Evolutionary conservation across 2,888 invertebrate genomes (phyloP).

Genomic region (Iselma pallidipennis): DNA sequence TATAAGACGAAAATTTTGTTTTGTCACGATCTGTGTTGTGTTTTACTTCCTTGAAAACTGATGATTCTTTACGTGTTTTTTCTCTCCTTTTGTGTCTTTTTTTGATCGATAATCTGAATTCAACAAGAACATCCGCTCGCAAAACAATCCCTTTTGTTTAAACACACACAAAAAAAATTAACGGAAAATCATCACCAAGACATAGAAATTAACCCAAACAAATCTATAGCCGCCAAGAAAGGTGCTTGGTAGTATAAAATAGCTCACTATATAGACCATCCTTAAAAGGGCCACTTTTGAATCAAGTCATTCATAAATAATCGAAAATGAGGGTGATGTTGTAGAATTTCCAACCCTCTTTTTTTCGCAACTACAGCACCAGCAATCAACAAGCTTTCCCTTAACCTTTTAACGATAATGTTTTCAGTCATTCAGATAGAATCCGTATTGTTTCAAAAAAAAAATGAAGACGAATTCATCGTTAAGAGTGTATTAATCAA

Average conservation of each 20-base stretch:
- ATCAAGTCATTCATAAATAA: background rate
- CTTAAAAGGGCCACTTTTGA: background rate
- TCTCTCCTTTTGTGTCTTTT: background rate
- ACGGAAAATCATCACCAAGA: too few species aligned
- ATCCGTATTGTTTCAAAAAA: background rate
- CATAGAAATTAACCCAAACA: too few species aligned
- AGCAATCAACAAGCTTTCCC: too few species aligned
- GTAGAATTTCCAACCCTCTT: too few species aligned
- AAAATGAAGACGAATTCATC: background rate
- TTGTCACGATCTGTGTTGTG: background rate
- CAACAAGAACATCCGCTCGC: background rate
- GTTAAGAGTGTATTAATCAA: background rate
- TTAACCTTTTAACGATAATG: background rate
- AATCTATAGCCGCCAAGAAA: too few species aligned
- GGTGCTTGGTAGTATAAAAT: too few species aligned
- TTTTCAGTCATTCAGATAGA: background rate
- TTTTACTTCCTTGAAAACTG: background rate
- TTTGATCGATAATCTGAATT: background rate
- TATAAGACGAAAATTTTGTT: background rate
- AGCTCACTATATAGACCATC: too few species aligned
- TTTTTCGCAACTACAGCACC: too few species aligned
- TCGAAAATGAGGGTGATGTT: background rate
- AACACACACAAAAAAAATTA: background rate
- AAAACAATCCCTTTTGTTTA: too few species aligned
- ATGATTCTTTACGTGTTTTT: too few species aligned